phyloP scores from a whole-genome alignment of 2,797 vertebrate genomes.

The Gymnothorax javanicus region DNA sequence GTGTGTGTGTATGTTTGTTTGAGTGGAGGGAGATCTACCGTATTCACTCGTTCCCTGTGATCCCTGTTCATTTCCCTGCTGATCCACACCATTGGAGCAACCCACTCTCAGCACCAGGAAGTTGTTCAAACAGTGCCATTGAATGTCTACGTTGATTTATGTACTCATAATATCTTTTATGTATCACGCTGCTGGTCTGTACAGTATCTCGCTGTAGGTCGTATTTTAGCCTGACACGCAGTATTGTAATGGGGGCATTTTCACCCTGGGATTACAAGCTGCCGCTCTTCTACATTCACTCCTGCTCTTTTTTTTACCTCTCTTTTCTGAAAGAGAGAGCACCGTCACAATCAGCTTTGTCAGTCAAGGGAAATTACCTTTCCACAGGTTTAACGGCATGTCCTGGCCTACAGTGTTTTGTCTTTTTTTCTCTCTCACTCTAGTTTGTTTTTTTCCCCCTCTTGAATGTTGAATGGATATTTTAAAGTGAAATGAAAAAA shows the following conservation, averaged over 20 bases:
- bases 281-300: not conserved
- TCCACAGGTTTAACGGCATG: slow-evolving; percentile 55
- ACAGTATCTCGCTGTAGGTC: slow-evolving; percentile 52
- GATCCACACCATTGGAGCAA: slow-evolving; percentile 57
- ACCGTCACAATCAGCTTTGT: slow-evolving; percentile 13
- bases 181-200: slow-evolving; percentile 55
- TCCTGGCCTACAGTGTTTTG: slow-evolving; percentile 53
- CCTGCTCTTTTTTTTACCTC: slow-evolving; percentile 20
- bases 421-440: slow-evolving; percentile 16
- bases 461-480: not conserved
- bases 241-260: slow-evolving; percentile 72
- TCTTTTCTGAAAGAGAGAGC: slow-evolving; percentile 32
- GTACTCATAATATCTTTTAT: slow-evolving; percentile 52
- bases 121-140: slow-evolving; percentile 62
- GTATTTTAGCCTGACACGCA: slow-evolving; percentile 65
- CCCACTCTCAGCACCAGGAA: slow-evolving; percentile 61
- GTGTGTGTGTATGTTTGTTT: slow-evolving; percentile 42
- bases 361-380: slow-evolving; percentile 56
- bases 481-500: not conserved
- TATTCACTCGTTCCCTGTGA: slow-evolving; percentile 53
- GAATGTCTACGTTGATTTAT: slow-evolving; percentile 66
- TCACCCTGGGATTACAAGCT: slow-evolving; percentile 45
- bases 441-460: not conserved
- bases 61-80: slow-evolving; percentile 58
- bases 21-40: too few relatives aligned